These are phyloP conservation scores for Mesembrinibis cayennensis DNA, from an alignment of 2,113 vertebrate genomes.

Conservation along the genomic window DNA sequence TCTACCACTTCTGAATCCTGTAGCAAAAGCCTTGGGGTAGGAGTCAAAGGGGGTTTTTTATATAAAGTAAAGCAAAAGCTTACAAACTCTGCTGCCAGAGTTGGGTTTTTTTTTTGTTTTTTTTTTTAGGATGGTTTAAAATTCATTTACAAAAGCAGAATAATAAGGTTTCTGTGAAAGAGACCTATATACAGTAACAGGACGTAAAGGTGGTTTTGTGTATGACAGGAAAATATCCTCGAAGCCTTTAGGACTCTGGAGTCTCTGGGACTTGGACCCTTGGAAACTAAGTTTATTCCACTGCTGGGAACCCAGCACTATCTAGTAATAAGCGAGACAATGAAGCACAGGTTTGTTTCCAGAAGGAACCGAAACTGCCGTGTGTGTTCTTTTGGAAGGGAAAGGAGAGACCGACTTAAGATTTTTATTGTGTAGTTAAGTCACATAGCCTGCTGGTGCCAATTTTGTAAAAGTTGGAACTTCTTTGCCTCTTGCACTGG, in stretches of 20 bases:
- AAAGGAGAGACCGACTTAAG: constrained; percentile 36
- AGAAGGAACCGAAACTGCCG: constrained; percentile 65
- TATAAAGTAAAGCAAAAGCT: constrained; percentile 54
- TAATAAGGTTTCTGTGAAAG: constrained; percentile 57
- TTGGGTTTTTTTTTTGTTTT: background rate
- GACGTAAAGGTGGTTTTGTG: constrained; percentile 35
- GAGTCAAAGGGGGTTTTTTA: constrained; percentile 13
- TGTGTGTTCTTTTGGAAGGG: constrained; percentile 59
- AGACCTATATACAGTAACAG: constrained; percentile 53
- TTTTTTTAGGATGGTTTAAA: constrained; percentile 38
- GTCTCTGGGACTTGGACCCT: constrained; percentile 78
- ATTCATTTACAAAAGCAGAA: constrained; percentile 56
- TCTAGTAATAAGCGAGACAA: constrained; percentile 36
- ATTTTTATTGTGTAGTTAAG: constrained; percentile 5
- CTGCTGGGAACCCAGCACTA: constrained; percentile 60
- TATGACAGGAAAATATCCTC: constrained; percentile 53
- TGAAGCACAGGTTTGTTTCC: constrained; percentile 59
- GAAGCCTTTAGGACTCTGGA: constrained; percentile 52
- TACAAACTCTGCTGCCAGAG: constrained; percentile 50
- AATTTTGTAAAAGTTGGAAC: constrained; percentile 27
- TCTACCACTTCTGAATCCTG: constrained; percentile 55
- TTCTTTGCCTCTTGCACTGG: constrained; percentile 68
- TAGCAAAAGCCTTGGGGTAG: constrained; percentile 43
- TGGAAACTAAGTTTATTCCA: constrained; percentile 62
- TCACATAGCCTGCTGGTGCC: constrained; percentile 73